Evolutionary conservation across 2,888 invertebrate genomes (phyloP), one percentile per base, ranked within the genome.

Genomic region (Biston stratarius): DNA sequence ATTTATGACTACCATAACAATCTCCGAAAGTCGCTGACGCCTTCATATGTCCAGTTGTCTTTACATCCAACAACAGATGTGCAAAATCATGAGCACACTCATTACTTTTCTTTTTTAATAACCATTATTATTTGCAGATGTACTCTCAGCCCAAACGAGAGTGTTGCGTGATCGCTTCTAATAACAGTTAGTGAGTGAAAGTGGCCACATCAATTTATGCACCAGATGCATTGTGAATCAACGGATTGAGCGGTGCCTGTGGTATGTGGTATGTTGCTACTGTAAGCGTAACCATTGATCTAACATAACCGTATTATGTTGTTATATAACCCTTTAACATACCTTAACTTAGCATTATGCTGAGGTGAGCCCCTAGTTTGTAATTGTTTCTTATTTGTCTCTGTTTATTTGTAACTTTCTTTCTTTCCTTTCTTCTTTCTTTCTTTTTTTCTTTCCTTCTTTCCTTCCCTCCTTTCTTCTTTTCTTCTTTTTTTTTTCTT

Each of bases 91-190:
- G 59, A 60, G 11, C 49, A 56, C 10, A 14, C 63, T 51, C 45
- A 44, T 51, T 51, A 57, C 48, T 49, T 56, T 57, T 53, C 45
- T 33, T 15, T 42, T 55, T 49, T 49, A 61, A 65, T 51, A 15
- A n/a, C 56, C 59, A 14, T 52, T 55, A 59, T 66, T 62, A 67
- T 67, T 60, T 51, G 55, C 63, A 63, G 67, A 62, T 63, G 62
- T 33, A 49, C 49, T 38, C 5, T 9, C 9, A 9, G 9, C n/a
- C 34, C 36, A 51, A 60, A 55, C 61, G 62, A 60, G 67, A 58
- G 69, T 73, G 79, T 86, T 66, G 86, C 86, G 83, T 87, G 87
- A 73, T 74, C 49, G 51, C 47, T 66, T 77, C 76, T 73, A 71
- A 71, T 76, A 73, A 67, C 71, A 48, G 55, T 58, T 67, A 70